Base-by-base conservation (phyloP, 2,888 invertebrate genomes). In the Aleiodes testaceus region DNA sequence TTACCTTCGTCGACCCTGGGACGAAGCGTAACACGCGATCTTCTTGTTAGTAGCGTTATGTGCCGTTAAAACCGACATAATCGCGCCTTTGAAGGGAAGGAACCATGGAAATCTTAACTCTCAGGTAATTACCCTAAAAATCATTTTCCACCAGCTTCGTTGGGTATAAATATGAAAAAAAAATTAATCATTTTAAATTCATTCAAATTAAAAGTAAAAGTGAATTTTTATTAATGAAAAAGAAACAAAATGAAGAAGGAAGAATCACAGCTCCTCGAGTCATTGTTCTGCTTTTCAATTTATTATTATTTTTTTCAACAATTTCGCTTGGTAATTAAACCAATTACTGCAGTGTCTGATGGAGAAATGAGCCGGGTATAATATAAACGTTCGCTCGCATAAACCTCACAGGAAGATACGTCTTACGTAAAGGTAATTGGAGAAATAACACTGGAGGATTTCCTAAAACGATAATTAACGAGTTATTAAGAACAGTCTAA, bases 401-500 rank as follows among this genome's bases (percentile, higher is more conserved):
- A 47, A 55, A 47, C 66, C 53, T 16, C 22, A 36, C 42, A 44
- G 45, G 22, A 61, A 45, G 64, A 59, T 36, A 65, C 77, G 75
- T 71, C 77, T 87, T 87, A 85, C 86, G 85, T 86, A 87, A 87
- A 84, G 50, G 80, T 87, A 87, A 87, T 87, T 87, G 85, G 84
- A 78, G 36, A 59, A 59, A 59, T 42, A 59, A 59, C 59, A 59
- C 76, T 78, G 81, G 80, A 80, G 86, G 86, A 87, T 87, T 87
- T 87, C 87, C 87, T 87, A 87, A 87, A 87, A 87, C 83, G 85
- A 87, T 87, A 87, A 87, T 87, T 86, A 87, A 87, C 85, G 85
- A 87, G 86, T 87, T 87, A 86, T 87, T 87, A 87, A 86, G 84
- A 83, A 83, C 79, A 81, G 26, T 20, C 49, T 59, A 70, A 66